Percentiles rank a stretch among this genome's conserved stretches.
phyloP scores from a whole-genome alignment of 2,797 vertebrate species.

The Tiaroga cobitis region DNA sequence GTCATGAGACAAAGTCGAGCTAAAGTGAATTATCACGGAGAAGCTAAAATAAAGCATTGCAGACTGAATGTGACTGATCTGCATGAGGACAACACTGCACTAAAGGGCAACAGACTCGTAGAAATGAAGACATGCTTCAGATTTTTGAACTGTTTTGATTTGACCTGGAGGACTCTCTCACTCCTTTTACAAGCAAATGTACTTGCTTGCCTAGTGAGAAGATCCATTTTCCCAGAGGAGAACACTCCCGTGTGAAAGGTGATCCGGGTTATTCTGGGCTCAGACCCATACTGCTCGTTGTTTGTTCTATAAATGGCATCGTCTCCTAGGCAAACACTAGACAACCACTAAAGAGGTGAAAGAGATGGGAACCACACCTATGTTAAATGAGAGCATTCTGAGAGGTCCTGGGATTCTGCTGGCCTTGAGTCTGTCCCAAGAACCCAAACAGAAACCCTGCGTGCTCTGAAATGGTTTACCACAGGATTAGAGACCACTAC shows the following conservation, averaged over 20 bases:
- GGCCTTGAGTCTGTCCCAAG: slow-evolving; percentile 37
- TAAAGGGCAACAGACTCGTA: not conserved
- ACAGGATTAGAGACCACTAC: slow-evolving; percentile 42
- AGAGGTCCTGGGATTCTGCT: slow-evolving; percentile 39
- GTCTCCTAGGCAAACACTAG: slow-evolving; percentile 37
- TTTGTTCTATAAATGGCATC: slow-evolving; percentile 55
- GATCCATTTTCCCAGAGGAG: not conserved
- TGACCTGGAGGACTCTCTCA: not conserved
- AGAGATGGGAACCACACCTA: slow-evolving; percentile 54
- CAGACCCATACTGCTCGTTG: slow-evolving; percentile 12
- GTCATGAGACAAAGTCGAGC: slow-evolving; percentile 10
- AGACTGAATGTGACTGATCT: not conserved
- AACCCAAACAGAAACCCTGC: slow-evolving; percentile 45
- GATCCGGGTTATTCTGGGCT: slow-evolving; percentile 51
- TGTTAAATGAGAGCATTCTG: slow-evolving; percentile 36
- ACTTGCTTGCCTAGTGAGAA: not conserved
- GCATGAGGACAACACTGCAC: not conserved
- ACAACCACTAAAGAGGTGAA: slow-evolving; percentile 35
- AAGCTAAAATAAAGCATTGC: not conserved
- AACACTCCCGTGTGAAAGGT: slow-evolving; percentile 28
- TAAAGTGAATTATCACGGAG: not conserved
- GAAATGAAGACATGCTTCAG: not conserved
- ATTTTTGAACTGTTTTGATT: not conserved
- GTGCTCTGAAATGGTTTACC: slow-evolving; percentile 25
- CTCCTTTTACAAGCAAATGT: not conserved